Percentiles rank a stretch among this genome's conserved stretches.
These are phyloP conservation scores for Kryphioiulus occultus DNA, from an alignment of 2,888 invertebrate genomes.

Conservation along the genomic window DNA sequence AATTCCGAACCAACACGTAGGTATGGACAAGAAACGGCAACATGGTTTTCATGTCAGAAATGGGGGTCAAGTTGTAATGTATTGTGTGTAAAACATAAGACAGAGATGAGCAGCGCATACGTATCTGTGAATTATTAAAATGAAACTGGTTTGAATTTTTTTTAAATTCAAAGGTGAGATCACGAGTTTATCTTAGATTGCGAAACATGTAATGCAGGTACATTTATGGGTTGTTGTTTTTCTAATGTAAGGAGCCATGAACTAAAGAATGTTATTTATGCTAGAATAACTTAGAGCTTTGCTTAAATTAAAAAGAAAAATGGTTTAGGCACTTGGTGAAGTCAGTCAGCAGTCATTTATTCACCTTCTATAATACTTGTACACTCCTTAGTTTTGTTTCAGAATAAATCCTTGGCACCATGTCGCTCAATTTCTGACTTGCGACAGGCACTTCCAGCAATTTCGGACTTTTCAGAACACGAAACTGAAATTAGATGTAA, in stretches of 20 bases:
- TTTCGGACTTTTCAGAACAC: too few species aligned
- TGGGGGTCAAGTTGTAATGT: neutral
- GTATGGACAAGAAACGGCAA: neutral
- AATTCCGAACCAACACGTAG: neutral
- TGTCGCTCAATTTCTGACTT: too few species aligned
- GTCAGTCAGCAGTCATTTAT: neutral
- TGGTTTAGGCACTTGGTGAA: neutral
- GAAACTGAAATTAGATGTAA: too few species aligned
- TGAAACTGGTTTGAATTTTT: neutral
- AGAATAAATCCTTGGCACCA: too few species aligned
- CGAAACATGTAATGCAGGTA: slow-evolving; percentile 15
- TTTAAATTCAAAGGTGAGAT: neutral
- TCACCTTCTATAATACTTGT: neutral
- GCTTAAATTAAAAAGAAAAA: neutral
- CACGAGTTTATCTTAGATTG: slow-evolving; percentile 3
- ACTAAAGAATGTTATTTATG: slow-evolving; percentile 23
- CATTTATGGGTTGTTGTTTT: slow-evolving; percentile 14
- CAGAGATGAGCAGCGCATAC: neutral
- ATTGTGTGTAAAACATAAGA: slow-evolving; percentile 15
- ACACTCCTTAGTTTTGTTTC: too few species aligned
- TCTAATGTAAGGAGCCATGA: slow-evolving; percentile 7
- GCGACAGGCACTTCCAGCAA: too few species aligned
- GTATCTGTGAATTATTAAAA: neutral
- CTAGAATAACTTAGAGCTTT: neutral
- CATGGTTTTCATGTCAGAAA: neutral